Base-by-base conservation (phyloP, 1,140 invertebrate genomes). In the Epicauta chinensis region DNA sequence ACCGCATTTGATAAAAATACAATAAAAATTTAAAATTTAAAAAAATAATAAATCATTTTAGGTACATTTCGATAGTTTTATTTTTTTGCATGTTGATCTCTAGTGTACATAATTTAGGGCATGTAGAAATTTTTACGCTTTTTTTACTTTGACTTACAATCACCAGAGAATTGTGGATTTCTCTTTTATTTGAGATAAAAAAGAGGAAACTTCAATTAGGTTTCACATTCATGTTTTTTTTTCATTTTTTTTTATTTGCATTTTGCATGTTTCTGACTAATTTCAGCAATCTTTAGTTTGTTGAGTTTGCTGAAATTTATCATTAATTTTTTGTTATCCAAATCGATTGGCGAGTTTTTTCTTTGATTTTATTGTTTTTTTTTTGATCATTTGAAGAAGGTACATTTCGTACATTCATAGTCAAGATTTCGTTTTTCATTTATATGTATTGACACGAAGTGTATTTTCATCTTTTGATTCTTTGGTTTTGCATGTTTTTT, bases 401-500 rank as follows among this genome's bases (percentile, higher is more conserved):
- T 23, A 23, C 23, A 23, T 23, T 23, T 23, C 23, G 23, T 5
- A 23, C 7, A 23, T 23, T 7, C 4, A 23, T 0, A n/a, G n/a
- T 23, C 23, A 5, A 23, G n/a, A n/a, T n/a, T 23, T 7, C 7
- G 7, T 5, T 23, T 23, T 23, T 23, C 23, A 23, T 0, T 23
- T 32, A 30, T 43, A n/a, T 15, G 2, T 3, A 44, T 40, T 17
- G 9, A 40, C 15, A 14, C 38, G 34, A 38, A 29, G 31, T 57
- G 16, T 57, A 43, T 58, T 56, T 53, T 43, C 39, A 48, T 17
- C 49, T 44, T 43, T 57, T 42, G 38, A 49, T 55, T 35, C 12
- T 38, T 62, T 62, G 52, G 55, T 51, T 62, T 62, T 61, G 59
- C 59, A 61, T 61, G 60, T 7, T 41, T 55, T 50, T 42, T 46